Evolutionary conservation across 2,797 vertebrate species (phyloP).

Genomic region (Odontamblyopus rebecca): DNA sequence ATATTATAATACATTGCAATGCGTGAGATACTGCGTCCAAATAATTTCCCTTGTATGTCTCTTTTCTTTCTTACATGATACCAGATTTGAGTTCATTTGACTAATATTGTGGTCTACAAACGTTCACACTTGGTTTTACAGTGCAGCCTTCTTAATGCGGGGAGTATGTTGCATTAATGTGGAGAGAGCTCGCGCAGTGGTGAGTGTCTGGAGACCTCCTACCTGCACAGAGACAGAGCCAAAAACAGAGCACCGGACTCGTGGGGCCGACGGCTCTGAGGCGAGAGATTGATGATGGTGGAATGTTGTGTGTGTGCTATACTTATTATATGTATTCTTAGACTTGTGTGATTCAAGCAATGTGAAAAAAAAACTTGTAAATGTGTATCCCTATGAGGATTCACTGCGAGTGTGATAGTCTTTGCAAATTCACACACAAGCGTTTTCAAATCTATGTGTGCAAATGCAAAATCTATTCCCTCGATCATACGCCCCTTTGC

Average conservation of each 20-base stretch:
- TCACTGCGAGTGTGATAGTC: neutral
- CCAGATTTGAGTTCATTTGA: neutral
- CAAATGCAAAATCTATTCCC: slow-evolving; percentile 42
- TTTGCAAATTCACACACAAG: slow-evolving; percentile 21
- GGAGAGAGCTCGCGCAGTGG: slow-evolving; percentile 65
- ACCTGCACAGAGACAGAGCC: slow-evolving; percentile 70
- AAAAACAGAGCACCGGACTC: slow-evolving; percentile 75
- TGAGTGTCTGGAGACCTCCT: slow-evolving; percentile 79
- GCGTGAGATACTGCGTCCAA: too few relatives aligned
- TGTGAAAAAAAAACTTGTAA: slow-evolving; percentile 1
- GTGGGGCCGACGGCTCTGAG: slow-evolving; percentile 70
- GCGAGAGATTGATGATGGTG: slow-evolving; percentile 80
- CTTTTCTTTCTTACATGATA: neutral
- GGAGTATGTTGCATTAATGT: slow-evolving; percentile 74
- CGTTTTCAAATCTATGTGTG: slow-evolving; percentile 27
- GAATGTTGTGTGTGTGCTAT: slow-evolving; percentile 28
- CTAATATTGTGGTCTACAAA: neutral
- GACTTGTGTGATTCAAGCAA: slow-evolving; percentile 15
- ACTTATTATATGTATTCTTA: slow-evolving; percentile 43
- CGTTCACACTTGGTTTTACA: neutral
- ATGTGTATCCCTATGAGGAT: slow-evolving; percentile 25
- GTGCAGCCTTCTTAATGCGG: slow-evolving; percentile 49
- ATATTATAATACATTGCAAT: too few relatives aligned
- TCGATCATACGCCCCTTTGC: slow-evolving; percentile 51
- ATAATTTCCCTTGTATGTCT: too few relatives aligned